Base-by-base conservation (phyloP, 2,888 invertebrate species). In the Lottia scabra region DNA sequence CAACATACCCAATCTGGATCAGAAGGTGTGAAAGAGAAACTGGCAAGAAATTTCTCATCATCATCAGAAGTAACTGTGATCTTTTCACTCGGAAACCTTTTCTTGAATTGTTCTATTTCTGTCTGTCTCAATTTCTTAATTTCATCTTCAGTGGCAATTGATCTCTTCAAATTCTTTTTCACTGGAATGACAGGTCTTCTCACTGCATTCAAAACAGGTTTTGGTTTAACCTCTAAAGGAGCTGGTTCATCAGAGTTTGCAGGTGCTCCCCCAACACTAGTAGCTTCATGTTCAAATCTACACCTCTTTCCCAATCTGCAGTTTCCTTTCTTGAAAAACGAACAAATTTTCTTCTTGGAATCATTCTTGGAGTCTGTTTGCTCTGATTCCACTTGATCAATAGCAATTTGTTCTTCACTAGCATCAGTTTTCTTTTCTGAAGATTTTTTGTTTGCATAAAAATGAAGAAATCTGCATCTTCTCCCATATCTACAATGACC, bases 1-100 rank as follows among this genome's bases (percentile, higher is more conserved):
- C 6, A 26, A 70, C 82, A 81, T 81, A 88, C 87, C 88, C 88
- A 88, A 71, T 88, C 88, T 64, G 87, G 88, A 80, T 88, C 87
- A 62, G 83, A 81, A 46, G 87, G 84, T 38, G 72, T 72, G 70
- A 88, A 86, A 30, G 73, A 67, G 65, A 87, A 75, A 16, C 65
- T 68, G 45, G 75, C 77, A 23, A 74, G 64, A 72, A 78, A 79
- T 19, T 64, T 71, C 43, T 76, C 76, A 26, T 81, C 78, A 27
- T 67, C 70, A 13, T 84, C 83, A 62, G 77, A 69, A 3, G 83
- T 27, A 27, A 79, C 68, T 23, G 27, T 74, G 44, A 83, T 67
- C 27, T 78, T 79, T 27, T 81, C 82, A 16, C 72, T 71, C 6
- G 86, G 83, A 73, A 85, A 86, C 72, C 87, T 75, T 63, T 85